Evolutionary conservation across 2,888 invertebrate genomes (phyloP), one percentile per base, ranked within the genome.

Genomic region (Chromoteleia sp.): DNA sequence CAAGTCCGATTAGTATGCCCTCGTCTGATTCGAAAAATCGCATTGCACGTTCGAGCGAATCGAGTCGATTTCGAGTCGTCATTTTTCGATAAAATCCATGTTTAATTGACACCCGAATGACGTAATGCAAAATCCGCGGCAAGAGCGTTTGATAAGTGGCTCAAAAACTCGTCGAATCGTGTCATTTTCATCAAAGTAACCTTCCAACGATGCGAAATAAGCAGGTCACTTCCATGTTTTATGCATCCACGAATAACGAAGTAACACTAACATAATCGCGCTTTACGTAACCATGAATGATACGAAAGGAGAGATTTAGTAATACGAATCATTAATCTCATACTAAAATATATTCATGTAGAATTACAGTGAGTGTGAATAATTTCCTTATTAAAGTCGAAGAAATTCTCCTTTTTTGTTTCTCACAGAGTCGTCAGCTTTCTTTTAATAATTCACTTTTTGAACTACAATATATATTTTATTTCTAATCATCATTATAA

Each of bases 211-310:
- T 21, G 54, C 63, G 56, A 74, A 74, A 63, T 63, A 74, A 73
- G 45, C 54, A 74, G 74, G 74, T 74, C 74, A 74, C 43, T 74
- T 63, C 39, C 25, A 65, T 74, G 74, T 74, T 74, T 74, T 65
- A 74, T 74, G 74, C 56, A 65, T 65, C 17, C 14, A 65, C 12
- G 65, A 65, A 75, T 75, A 75, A 75, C 59, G 50, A 75, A 75
- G 58, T 67, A 41, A 75, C 59, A 25, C 50, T 52, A 67, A 67
- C 33, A 59, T 75, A 75, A 58, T 61, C 58, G 45, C 2, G 5
- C 52, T 61, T 68, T 68, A 61, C 59, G 45, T 76, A 76, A 76
- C 45, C 33, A 4, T 43, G 43, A 76, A 25, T 36, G 43, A 76
- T 67, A 76, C 25, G 45, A 25, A 54, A 61, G 41, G 36, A 33